Percentiles rank a stretch among this genome's conserved stretches.
These are phyloP conservation scores for Henricia sp. DNA, from an alignment of 53 echinoderm and acorn worm genomes.

Conservation along the genomic window DNA sequence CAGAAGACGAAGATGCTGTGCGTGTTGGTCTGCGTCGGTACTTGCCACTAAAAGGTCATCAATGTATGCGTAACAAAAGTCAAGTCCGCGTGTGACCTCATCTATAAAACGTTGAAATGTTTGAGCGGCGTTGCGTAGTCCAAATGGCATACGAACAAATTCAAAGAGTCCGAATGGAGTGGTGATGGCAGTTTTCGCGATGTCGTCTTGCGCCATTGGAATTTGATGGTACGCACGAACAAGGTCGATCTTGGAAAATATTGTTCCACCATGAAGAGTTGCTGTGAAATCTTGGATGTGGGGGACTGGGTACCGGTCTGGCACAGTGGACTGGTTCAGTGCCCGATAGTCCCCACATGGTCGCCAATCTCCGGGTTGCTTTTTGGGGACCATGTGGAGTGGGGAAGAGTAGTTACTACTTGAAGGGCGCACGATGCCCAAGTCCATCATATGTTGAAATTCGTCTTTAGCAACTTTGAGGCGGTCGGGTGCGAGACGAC, in stretches of 20 bases:
- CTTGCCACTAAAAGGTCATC: conserved; percentile 19
- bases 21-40: conserved; percentile 5
- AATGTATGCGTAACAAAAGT: conserved; percentile 24
- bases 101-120: too few relatives aligned
- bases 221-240: too few relatives aligned
- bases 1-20: conserved; percentile 13
- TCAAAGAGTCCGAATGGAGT: too few relatives aligned
- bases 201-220: too few relatives aligned
- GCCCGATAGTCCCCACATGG: too few relatives aligned
- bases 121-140: too few relatives aligned
- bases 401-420: too few relatives aligned
- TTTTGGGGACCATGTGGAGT: conserved; percentile 53
- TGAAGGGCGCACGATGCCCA: too few relatives aligned
- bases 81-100: too few relatives aligned
- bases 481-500: conserved; percentile 35
- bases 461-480: conserved; percentile 37
- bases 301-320: conserved; percentile 47
- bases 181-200: too few relatives aligned
- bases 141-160: too few relatives aligned
- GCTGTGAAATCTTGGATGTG: conserved; percentile 47
- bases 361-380: conserved; percentile 7
- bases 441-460: conserved; percentile 49
- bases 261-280: not conserved
- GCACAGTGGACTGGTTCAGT: not conserved
- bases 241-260: conserved; percentile 34